Evolutionary conservation across 2,113 vertebrate genomes (phyloP).

Genomic region (Bos javanicus): DNA sequence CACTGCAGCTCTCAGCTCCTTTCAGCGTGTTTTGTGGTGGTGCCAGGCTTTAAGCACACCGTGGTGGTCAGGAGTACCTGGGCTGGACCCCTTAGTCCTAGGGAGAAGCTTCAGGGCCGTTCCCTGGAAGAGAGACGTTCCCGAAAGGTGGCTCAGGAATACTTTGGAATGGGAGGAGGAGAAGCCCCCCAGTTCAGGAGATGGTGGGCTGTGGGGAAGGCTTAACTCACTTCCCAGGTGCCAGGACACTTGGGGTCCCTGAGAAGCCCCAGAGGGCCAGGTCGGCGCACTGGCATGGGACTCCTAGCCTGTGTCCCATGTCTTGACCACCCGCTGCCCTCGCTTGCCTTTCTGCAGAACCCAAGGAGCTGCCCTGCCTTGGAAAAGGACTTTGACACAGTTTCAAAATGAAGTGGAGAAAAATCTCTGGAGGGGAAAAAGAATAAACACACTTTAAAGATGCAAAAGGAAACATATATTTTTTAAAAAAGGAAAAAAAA

Average conservation of each 20-base stretch:
- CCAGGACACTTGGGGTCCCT: not conserved
- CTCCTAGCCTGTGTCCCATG: not conserved
- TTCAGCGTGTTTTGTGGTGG: fast-evolving
- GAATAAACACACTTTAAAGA: conserved; percentile 39
- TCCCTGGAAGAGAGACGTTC: not conserved
- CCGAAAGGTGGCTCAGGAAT: not conserved
- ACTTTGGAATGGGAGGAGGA: not conserved
- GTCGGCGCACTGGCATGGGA: not conserved
- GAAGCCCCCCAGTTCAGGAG: not conserved
- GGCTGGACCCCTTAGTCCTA: not conserved
- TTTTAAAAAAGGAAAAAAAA: not conserved
- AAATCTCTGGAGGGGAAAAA: conserved; percentile 18
- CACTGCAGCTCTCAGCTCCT: not conserved
- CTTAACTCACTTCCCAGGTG: not conserved
- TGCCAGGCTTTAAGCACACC: not conserved
- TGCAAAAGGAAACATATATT: conserved; percentile 36
- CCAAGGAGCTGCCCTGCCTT: not conserved
- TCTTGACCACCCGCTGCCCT: not conserved
- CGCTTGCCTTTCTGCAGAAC: not conserved
- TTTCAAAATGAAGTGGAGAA: conserved; percentile 41
- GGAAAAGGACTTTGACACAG: conserved; percentile 16
- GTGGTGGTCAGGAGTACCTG: not conserved
- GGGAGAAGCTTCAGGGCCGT: not conserved
- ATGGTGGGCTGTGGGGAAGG: not conserved
- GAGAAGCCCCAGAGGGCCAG: not conserved